Conservation (phyloP, 2,113 vertebrate species). For the Mungos mungo region DNA sequence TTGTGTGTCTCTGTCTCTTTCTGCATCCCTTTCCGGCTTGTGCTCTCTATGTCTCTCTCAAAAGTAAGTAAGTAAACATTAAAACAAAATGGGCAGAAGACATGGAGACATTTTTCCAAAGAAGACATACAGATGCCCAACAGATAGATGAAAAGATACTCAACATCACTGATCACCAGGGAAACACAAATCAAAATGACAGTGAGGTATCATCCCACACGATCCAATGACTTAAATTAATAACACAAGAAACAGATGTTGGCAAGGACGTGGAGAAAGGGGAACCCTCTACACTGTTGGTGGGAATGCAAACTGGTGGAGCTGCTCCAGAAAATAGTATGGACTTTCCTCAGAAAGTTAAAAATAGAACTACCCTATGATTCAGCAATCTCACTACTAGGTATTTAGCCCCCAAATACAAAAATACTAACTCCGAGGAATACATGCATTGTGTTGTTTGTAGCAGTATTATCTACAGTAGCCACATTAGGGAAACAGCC, state of each 20-base stretch:
- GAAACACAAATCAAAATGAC: neutral
- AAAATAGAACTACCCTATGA: neutral
- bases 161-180: neutral
- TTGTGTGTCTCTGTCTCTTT: too few relatives aligned
- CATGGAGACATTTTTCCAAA: neutral
- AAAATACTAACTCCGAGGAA: neutral
- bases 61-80: too few relatives aligned
- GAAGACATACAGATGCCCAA: neutral
- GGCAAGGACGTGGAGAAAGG: neutral
- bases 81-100: neutral
- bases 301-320: neutral
- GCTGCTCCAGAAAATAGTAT: neutral
- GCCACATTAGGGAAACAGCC: neutral
- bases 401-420: neutral
- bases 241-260: neutral
- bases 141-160: neutral
- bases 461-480: neutral
- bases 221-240: neutral
- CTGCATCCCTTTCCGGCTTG: too few relatives aligned
- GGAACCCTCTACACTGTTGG: neutral
- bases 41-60: too few relatives aligned
- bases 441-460: neutral
- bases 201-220: neutral
- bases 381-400: neutral
- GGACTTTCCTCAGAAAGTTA: neutral